These are phyloP conservation scores for Endotricha flammealis DNA, from an alignment of 2,888 invertebrate species.

Conservation along the genomic window DNA sequence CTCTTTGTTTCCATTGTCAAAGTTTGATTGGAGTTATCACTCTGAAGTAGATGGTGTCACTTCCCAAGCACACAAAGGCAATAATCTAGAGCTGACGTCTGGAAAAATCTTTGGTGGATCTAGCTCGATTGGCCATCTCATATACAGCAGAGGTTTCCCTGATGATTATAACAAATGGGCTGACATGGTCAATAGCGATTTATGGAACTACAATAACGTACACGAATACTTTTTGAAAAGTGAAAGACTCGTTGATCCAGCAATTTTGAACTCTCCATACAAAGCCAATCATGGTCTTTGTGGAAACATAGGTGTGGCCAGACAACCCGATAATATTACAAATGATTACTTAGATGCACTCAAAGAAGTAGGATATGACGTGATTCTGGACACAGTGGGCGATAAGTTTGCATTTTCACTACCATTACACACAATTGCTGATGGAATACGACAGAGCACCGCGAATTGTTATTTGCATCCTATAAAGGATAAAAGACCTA, in stretches of 20 bases:
- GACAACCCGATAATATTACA: conserved; percentile 22
- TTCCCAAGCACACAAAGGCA: conserved; percentile 20
- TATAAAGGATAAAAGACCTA: conserved; percentile 30
- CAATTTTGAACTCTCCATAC: conserved; percentile 23
- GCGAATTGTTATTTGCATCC: conserved; percentile 62
- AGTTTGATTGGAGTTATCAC: conserved; percentile 29
- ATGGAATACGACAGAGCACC: conserved; percentile 61
- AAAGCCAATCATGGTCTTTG: conserved; percentile 42
- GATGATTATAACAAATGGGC: conserved; percentile 36
- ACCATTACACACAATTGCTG: conserved; percentile 55
- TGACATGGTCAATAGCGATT: conserved; percentile 21
- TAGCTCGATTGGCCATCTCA: conserved; percentile 29
- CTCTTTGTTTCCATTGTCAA: conserved; percentile 20
- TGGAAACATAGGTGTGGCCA: conserved; percentile 55
- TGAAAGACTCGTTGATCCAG: conserved; percentile 29
- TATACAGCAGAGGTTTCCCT: conserved; percentile 28
- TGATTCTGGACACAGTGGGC: conserved; percentile 16
- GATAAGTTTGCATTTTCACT: conserved; percentile 53
- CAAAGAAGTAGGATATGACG: conserved; percentile 50
- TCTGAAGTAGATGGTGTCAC: conserved; percentile 28
- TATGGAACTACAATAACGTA: conserved; percentile 30
- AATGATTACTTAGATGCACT: conserved; percentile 43
- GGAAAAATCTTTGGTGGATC: conserved; percentile 47
- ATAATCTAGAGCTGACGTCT: conserved; percentile 21
- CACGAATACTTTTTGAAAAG: conserved; percentile 32